Evolutionary conservation across 2,113 vertebrate species (phyloP), one percentile per base, ranked within the genome.

Genomic region (Bathybates hornii): DNA sequence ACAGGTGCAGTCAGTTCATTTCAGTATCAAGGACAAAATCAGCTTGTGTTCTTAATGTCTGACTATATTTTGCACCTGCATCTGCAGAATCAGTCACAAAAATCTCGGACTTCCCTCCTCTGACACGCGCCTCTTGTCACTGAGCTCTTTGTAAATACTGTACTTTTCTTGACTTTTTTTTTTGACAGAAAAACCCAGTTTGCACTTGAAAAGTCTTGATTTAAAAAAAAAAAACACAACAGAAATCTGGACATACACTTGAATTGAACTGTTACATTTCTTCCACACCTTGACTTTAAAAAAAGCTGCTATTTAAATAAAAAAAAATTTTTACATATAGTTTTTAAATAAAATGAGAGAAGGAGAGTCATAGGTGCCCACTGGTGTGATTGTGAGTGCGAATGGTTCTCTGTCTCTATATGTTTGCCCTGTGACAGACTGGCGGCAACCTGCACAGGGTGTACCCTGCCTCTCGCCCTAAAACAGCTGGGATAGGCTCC

Each of bases 1-100:
- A 38, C 61, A 38, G 61, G 34, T 38, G 19, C 61, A 66, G 0
- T 0, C 32, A 0, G 34, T 32, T 66, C 29, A 66, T 66, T 66
- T 66, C 10, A 66, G 9, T 34, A 34, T 34, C 5, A 61, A 34
- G 19, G 17, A n/a, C 61, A 38, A 66, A 13, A 63, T 66, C 32
- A 66, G 17, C 61, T 10, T 7, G 61, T 66, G 61, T 36, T 66
- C 61, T 66, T 66, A 66, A 36, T 66, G 36, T 66, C 10, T 36
- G 32, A 34, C 59, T 36, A 66, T 36, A 36, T n/a, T 66, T n/a
- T 36, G 32, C 17, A n/a, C 32, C 34, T 66, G 61, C 32, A 66
- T 66, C 61, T 36, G 61, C 61, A 63, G 1, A 36, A 34, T 66
- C 61, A 12, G 61, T 66, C 6, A 36, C 32, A 36, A 36, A 66